phyloP scores from a whole-genome alignment of 2,888 invertebrate genomes.

The Clivina fossor region DNA sequence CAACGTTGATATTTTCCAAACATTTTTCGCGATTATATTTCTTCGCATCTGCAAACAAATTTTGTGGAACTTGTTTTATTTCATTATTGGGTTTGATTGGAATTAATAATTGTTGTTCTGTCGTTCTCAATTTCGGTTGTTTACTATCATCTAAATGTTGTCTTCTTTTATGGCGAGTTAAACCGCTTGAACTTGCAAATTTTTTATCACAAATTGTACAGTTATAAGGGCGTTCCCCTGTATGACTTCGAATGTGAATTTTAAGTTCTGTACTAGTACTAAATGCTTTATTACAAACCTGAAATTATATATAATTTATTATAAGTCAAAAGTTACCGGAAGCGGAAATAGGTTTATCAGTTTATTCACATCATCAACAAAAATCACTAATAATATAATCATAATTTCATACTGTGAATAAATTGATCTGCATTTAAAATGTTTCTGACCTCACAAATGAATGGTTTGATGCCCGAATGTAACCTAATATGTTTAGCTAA shows the following conservation, averaged over 20 bases:
- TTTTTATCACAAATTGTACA: constrained; percentile 54
- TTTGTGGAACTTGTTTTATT: constrained; percentile 7
- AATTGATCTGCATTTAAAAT: background rate
- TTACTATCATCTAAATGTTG: constrained; percentile 10
- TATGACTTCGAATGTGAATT: constrained; percentile 57
- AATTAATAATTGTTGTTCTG: background rate
- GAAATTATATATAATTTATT: background rate
- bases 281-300: constrained; percentile 49
- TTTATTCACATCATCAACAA: too few relatives aligned
- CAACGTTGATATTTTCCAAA: constrained; percentile 6
- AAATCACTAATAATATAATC: too few relatives aligned
- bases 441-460: constrained; percentile 21
- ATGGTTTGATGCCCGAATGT: constrained; percentile 28
- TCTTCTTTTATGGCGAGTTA: constrained; percentile 23
- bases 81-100: background rate
- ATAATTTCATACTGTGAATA: too few relatives aligned
- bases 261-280: constrained; percentile 40
- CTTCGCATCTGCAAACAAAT: constrained; percentile 6
- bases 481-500: constrained; percentile 18
- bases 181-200: constrained; percentile 49
- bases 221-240: constrained; percentile 52
- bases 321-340: too few relatives aligned
- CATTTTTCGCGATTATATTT: too few relatives aligned
- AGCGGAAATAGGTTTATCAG: too few relatives aligned
- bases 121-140: background rate